phyloP scores from a whole-genome alignment of 1,140 invertebrate species.

The Caerostris darwini region DNA sequence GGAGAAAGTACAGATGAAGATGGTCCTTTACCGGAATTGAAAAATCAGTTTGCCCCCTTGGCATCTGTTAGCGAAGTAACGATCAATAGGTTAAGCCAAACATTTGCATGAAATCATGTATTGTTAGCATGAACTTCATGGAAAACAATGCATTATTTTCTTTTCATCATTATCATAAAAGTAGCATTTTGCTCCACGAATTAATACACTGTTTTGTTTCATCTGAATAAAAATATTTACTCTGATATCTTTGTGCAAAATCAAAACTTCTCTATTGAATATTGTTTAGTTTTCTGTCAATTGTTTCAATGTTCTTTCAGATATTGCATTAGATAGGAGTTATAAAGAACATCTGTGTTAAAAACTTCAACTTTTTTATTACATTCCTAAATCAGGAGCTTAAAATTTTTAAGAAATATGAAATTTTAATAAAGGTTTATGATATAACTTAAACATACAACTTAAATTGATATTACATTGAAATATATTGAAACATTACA shows the following conservation, averaged over 20 bases:
- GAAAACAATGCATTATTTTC: conserved; percentile 23
- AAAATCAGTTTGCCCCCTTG: conserved; percentile 71
- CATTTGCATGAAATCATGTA: conserved; percentile 61
- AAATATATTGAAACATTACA: no score
- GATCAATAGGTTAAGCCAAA: conserved; percentile 77
- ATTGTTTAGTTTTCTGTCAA: neutral
- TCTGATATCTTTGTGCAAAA: neutral
- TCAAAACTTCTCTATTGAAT: neutral
- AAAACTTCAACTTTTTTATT: neutral
- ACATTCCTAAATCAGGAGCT: neutral
- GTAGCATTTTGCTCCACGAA: neutral
- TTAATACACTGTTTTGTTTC: neutral
- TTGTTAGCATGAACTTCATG: neutral
- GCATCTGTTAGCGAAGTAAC: conserved; percentile 78
- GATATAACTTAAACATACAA: no score
- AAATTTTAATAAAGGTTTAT: no score
- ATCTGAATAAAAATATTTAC: neutral
- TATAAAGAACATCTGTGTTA: neutral
- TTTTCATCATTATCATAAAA: conserved; percentile 6
- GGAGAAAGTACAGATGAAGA: conserved; percentile 65
- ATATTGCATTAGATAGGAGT: neutral
- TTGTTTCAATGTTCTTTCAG: neutral
- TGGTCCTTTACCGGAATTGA: conserved; percentile 63
- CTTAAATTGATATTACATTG: no score
- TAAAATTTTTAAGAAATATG: neutral